Evolutionary conservation across 2,113 vertebrate species (phyloP).

Genomic region (Pristiophorus japonicus): DNA sequence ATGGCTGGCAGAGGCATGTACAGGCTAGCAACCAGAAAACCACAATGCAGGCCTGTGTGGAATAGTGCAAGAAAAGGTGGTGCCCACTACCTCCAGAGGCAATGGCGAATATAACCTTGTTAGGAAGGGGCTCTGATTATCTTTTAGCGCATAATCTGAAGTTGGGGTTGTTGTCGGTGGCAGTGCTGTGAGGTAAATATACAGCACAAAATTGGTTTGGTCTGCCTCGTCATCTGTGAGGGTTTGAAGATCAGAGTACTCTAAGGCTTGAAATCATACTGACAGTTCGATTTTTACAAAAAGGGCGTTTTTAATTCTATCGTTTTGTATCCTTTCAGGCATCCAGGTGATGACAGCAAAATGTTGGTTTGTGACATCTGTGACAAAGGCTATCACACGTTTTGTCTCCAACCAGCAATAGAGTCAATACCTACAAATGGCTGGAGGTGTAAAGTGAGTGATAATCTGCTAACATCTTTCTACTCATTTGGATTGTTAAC

Average conservation of each 20-base stretch:
- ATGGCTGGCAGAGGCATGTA: too few species aligned
- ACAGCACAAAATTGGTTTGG: background rate
- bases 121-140: background rate
- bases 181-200: background rate
- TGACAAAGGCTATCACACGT: conserved; percentile 89
- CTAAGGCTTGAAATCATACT: background rate
- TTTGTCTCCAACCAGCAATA: conserved; percentile 86
- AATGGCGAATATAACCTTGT: background rate
- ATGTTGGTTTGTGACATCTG: conserved; percentile 89
- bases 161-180: background rate
- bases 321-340: conserved; percentile 53
- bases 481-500: background rate
- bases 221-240: background rate
- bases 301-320: background rate
- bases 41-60: background rate
- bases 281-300: background rate
- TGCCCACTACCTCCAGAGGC: background rate
- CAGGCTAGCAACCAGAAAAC: background rate
- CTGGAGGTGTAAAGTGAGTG: conserved; percentile 92
- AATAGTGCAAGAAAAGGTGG: too few species aligned
- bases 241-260: background rate
- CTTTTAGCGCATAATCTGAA: background rate
- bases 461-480: conserved; percentile 12
- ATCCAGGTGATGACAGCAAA: conserved; percentile 75
- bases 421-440: conserved; percentile 71